These are phyloP conservation scores for Saturnia japonica DNA, from an alignment of 2,888 invertebrate species.

Conservation along the genomic window DNA sequence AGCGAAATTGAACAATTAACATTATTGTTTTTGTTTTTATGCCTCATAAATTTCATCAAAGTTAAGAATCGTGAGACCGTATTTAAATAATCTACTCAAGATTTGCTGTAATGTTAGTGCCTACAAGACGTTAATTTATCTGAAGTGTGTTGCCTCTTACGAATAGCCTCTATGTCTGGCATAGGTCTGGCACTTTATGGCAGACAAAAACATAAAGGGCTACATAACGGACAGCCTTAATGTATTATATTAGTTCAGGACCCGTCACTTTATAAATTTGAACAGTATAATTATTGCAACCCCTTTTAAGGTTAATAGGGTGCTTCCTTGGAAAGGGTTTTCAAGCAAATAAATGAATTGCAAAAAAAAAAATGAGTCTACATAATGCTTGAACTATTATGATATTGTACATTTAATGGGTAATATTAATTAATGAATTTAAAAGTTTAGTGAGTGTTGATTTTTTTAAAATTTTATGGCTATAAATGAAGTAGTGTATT, in stretches of 20 bases:
- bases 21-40: too few species aligned
- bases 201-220: conserved; percentile 10
- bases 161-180: not conserved
- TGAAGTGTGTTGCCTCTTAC: not conserved
- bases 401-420: too few species aligned
- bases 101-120: not conserved
- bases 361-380: not conserved
- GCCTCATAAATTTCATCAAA: not conserved
- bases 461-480: too few species aligned
- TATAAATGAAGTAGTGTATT: too few species aligned
- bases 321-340: not conserved
- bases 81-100: not conserved
- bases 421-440: too few species aligned
- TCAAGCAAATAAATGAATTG: not conserved
- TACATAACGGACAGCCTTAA: not conserved
- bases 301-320: conserved; percentile 31
- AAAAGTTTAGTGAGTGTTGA: too few species aligned
- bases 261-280: conserved; percentile 34
- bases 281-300: conserved; percentile 32
- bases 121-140: not conserved
- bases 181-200: not conserved
- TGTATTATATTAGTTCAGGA: conserved; percentile 37
- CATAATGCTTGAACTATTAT: not conserved
- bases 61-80: not conserved
- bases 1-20: too few species aligned